Evolutionary conservation across 2,797 vertebrate genomes (phyloP).

Genomic region (Phaenicophaeus curvirostris): DNA sequence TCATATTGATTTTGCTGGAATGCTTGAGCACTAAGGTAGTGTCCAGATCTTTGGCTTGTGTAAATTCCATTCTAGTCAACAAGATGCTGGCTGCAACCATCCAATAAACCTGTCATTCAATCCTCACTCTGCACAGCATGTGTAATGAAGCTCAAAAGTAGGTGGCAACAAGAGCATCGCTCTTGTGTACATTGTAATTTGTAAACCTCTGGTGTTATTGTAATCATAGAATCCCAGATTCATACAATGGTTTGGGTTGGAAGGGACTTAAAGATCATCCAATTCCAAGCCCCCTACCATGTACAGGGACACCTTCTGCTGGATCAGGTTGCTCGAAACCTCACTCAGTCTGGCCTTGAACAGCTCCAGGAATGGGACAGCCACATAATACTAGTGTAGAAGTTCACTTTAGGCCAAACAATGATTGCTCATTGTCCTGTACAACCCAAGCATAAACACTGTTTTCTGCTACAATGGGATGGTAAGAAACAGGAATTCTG

Average conservation of each 20-base stretch:
- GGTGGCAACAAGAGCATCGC: rapidly evolving
- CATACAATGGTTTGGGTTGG: too few relatives aligned
- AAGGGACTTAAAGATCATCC: too few relatives aligned
- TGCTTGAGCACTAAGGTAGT: neutral
- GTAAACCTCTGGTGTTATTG: neutral
- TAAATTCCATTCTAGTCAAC: neutral
- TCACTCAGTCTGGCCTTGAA: too few relatives aligned
- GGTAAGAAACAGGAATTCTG: neutral
- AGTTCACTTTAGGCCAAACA: neutral
- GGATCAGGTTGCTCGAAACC: too few relatives aligned
- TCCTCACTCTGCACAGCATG: neutral
- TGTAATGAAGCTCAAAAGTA: neutral
- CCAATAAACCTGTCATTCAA: neutral
- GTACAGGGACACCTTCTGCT: too few relatives aligned
- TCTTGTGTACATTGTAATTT: neutral
- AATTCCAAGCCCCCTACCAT: too few relatives aligned
- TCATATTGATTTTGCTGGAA: conserved; percentile 15
- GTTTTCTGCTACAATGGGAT: neutral
- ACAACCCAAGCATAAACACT: neutral
- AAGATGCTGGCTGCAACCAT: neutral
- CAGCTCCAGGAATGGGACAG: too few relatives aligned
- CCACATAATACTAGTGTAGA: neutral
- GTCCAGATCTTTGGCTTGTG: neutral
- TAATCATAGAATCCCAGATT: neutral
- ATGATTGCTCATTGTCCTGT: rapidly evolving